Evolutionary conservation across 2,888 invertebrate genomes (phyloP), one percentile per base, ranked within the genome.

Genomic region (Drosophila niveifrons): DNA sequence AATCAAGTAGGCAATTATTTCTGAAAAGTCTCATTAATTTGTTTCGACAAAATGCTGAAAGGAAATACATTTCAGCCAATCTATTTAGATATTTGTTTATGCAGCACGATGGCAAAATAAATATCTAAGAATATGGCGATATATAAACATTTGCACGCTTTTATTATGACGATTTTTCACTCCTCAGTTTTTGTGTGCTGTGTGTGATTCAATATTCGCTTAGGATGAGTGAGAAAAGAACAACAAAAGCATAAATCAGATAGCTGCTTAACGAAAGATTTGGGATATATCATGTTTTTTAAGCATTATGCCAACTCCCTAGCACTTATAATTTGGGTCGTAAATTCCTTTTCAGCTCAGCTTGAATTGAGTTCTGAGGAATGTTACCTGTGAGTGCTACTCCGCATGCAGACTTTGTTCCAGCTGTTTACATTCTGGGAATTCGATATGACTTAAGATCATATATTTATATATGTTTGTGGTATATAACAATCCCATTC

Each of bases 1-100:
- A 71, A 82, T 75, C 70, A 76, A 28, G 50, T 48, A 31, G 43
- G 28, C 82, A 78, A 87, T 81, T 87, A 71, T 65, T 36, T 64
- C 56, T 72, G 75, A 88, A 82, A 78, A 70, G 69, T 53, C 85
- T 70, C 82, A 82, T 82, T 84, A 81, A 81, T 59, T 67, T 56
- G 52, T 41, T 57, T 57, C 46, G 66, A 66, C 61, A 65, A 66
- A 55, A 55, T 18, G 62, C 31, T 59, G 44, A 56, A 55, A 72
- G 75, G 67, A 72, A 87, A 69, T 56, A 41, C 52, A 61, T 44
- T 68, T 68, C 52, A 43, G 50, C 13, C 41, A 50, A 50, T 52
- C 34, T 47, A 66, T 62, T 65, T 62, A 48, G 18, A 63, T 46
- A 69, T 70, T 73, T 82, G 88, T 88, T 82, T 88, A 82, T 56